Base-by-base conservation (phyloP, 1,140 invertebrate species). In the Cyrtorhinus lividipennis region DNA sequence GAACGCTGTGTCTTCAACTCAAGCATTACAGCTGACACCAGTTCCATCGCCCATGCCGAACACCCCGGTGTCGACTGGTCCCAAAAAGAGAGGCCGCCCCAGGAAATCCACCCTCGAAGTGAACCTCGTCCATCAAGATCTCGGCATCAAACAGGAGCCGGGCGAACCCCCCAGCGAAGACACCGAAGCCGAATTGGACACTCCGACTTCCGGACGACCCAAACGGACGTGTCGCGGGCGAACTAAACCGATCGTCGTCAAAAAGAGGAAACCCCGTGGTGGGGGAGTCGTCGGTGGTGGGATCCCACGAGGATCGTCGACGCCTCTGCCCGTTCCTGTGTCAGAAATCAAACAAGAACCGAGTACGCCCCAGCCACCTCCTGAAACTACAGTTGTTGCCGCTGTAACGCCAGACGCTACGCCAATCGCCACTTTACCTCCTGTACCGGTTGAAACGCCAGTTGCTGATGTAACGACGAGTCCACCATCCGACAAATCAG, bases 191-290 rank as follows among this genome's bases (percentile, higher is more conserved):
- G 56, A 57, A 22, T 18, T 13, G 48, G 46, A 62, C 30, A 59
- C 48, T 20, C 20, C 48, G 30, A 38, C 5, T 53, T 63, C 58
- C 30, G 45, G 59, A 2, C 23, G 62, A 15, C 64, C 63, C 10
- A 44, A 64, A 12, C 59, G 66, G 38, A 63, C 62, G 15, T 65
- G 64, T n/a, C 56, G 66, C 25, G 66, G 62, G 20, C 53, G 66
- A 24, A 66, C 62, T 20, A 63, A 61, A 56, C 62, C 62, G 3
- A 65, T 65, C 23, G 38, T 67, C 8, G 63, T 64, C 3, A 65
- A 59, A 27, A 61, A 64, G 1, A 66, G 66, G 45, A 65, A 62
- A 63, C 64, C 66, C 22, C 46, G 64, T 23, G 66, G 66, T 46
- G 57, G 62, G 62, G 63, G n/a, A 45, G 25, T 62, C n/a, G 25